Evolutionary conservation across 2,113 vertebrate species (phyloP).

Genomic region (Dolichallabes microphthalmus): DNA sequence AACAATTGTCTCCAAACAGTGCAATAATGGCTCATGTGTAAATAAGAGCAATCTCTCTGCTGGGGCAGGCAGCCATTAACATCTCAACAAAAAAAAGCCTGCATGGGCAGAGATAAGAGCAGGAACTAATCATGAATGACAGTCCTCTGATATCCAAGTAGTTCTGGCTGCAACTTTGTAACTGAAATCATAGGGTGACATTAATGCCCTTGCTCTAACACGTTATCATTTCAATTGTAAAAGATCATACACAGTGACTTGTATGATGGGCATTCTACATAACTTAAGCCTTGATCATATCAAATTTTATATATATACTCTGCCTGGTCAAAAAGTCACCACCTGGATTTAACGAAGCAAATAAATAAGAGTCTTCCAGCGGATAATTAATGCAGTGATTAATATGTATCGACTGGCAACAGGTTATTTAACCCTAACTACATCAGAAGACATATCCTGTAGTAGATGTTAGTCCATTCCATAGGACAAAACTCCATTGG

Average conservation of each 20-base stretch:
- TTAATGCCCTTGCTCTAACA: not conserved
- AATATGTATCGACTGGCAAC: too few species aligned
- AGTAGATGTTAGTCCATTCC: too few species aligned
- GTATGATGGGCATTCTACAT: not conserved
- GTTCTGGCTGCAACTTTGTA: not conserved
- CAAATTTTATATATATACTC: too few species aligned
- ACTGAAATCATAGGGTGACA: not conserved
- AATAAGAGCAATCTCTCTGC: conserved; percentile 50
- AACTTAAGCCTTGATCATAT: not conserved
- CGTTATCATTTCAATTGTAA: not conserved
- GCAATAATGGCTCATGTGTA: conserved; percentile 46
- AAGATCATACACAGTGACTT: not conserved
- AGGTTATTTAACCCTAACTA: too few species aligned
- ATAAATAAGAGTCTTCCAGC: too few species aligned
- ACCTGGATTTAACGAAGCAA: too few species aligned
- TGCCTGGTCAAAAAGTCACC: too few species aligned
- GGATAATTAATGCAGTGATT: too few species aligned
- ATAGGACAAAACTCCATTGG: too few species aligned
- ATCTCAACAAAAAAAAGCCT: conserved; percentile 54
- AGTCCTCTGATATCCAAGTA: not conserved
- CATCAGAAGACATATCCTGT: too few species aligned
- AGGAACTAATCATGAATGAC: conserved; percentile 29
- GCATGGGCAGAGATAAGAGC: conserved; percentile 73
- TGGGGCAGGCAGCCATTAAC: conserved; percentile 55
- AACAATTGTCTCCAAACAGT: conserved; percentile 50